Conservation (phyloP, 2,113 vertebrate species). For the Sula dactylatra region DNA sequence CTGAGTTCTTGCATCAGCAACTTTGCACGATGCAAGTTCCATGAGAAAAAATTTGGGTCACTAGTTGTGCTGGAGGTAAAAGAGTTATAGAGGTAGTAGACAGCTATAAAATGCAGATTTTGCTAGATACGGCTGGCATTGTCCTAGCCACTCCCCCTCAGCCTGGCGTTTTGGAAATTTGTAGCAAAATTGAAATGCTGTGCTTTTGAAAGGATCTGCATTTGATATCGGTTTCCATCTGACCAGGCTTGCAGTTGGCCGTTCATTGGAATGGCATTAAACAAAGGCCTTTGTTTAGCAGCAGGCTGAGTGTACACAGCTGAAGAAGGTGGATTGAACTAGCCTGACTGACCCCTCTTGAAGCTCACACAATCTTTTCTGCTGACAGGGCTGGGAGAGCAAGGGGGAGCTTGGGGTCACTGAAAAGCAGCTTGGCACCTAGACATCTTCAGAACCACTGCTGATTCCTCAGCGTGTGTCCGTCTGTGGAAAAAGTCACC, state of each 20-base stretch:
- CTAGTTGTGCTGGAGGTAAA: background rate
- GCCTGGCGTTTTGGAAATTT: background rate
- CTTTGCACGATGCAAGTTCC: background rate
- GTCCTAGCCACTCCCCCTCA: background rate
- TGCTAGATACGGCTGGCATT: background rate
- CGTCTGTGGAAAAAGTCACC: background rate
- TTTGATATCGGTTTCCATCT: conserved; percentile 36
- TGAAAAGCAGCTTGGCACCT: background rate
- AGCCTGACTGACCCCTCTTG: background rate
- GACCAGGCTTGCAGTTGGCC: conserved; percentile 5
- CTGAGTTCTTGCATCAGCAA: background rate
- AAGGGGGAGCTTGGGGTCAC: background rate
- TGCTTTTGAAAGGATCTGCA: background rate
- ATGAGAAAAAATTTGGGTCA: background rate
- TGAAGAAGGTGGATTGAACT: conserved; percentile 30
- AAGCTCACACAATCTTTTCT: background rate
- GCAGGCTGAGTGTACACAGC: conserved; percentile 26
- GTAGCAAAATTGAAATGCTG: background rate
- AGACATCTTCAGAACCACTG: background rate
- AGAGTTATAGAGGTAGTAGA: background rate
- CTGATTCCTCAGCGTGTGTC: background rate
- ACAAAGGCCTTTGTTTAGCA: conserved; percentile 55
- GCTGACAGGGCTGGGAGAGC: background rate
- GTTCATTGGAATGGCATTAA: background rate
- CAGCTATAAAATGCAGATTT: background rate